Evolutionary conservation across 2,113 vertebrate species (phyloP).

Genomic region (Procavia capensis): DNA sequence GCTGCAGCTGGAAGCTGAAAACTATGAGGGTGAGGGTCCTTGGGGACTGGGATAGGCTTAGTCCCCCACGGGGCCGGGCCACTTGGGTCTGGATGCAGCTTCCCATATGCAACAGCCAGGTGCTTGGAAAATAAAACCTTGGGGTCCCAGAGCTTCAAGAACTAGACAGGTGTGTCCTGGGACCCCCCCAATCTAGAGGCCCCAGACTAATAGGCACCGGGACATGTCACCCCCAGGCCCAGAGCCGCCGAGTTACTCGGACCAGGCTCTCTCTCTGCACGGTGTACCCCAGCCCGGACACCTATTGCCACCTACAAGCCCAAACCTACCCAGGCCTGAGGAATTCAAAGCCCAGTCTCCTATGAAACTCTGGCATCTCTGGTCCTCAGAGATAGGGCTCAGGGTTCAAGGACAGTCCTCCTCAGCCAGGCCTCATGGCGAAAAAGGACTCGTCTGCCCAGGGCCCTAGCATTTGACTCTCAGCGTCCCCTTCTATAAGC

Average conservation of each 20-base stretch:
- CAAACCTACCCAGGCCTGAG: neutral
- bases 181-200: neutral
- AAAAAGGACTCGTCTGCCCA: neutral
- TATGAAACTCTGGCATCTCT: neutral
- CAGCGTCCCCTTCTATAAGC: neutral
- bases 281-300: too few species aligned
- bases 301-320: neutral
- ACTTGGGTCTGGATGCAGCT: neutral
- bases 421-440: neutral
- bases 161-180: neutral
- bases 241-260: neutral
- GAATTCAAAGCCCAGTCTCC: neutral
- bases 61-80: neutral
- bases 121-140: neutral
- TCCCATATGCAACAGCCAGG: neutral
- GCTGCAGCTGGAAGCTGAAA: slow-evolving; percentile 84
- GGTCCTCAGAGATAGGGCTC: neutral
- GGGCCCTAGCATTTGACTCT: neutral
- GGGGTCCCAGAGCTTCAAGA: neutral
- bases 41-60: fast-evolving
- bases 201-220: neutral
- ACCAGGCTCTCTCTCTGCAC: neutral
- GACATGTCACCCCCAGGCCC: neutral
- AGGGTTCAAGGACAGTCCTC: neutral
- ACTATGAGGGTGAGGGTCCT: slow-evolving; percentile 84